phyloP scores from a whole-genome alignment of 2,113 vertebrate species.

The Scomber scombrus region DNA sequence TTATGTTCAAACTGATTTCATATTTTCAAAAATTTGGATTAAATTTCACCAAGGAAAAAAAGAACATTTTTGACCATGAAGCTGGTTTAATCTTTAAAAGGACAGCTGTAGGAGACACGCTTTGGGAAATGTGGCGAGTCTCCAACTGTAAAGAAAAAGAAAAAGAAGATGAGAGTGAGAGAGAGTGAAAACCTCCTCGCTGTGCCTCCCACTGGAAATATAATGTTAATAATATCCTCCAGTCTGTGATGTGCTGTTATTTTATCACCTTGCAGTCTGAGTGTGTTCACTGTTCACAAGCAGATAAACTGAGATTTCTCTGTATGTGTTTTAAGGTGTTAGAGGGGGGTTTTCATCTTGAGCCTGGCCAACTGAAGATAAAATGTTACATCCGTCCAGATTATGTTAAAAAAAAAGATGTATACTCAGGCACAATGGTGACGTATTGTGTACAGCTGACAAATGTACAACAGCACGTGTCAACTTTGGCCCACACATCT shows the following conservation, averaged over 20 bases:
- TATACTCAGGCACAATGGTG: too few species aligned
- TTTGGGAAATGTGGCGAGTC: background rate
- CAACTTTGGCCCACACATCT: background rate
- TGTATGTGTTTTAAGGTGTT: background rate
- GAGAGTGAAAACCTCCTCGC: background rate
- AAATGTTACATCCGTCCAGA: background rate
- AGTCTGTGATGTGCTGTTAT: slow-evolving; percentile 1
- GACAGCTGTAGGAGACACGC: background rate
- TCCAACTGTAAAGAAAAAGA: background rate
- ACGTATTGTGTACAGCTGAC: background rate
- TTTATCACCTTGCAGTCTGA: background rate
- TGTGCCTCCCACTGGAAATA: slow-evolving; percentile 9
- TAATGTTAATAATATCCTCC: background rate
- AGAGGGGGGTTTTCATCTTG: background rate
- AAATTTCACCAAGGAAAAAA: too few species aligned
- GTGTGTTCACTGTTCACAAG: slow-evolving; percentile 18
- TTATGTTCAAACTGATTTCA: background rate
- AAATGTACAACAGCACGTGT: background rate
- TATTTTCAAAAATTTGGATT: background rate
- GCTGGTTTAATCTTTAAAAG: background rate
- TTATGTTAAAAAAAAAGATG: background rate
- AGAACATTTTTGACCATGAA: background rate
- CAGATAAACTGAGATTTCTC: background rate
- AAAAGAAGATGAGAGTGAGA: background rate
- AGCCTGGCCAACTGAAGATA: too few species aligned